Evolutionary conservation across 2,888 invertebrate genomes (phyloP).

Genomic region (Apomyelois bistriatella): DNA sequence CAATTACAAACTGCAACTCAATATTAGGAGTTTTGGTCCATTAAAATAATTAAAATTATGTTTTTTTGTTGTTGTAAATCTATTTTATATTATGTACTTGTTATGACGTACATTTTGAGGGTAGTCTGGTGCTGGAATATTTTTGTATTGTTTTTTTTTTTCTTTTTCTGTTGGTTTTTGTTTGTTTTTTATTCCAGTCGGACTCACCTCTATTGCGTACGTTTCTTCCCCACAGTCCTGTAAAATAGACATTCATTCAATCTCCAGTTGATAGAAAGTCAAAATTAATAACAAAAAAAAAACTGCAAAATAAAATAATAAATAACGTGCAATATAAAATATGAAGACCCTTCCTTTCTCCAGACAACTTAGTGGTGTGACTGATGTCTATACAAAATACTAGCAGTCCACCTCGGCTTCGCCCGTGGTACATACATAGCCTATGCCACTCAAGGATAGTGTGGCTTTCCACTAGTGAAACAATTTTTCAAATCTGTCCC

Average conservation of each 20-base stretch:
- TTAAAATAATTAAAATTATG: constrained; percentile 24
- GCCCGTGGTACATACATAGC: too few species aligned
- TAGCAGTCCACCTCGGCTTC: too few species aligned
- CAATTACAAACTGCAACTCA: constrained; percentile 18
- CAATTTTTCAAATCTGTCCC: too few species aligned
- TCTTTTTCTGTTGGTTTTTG: constrained; percentile 17
- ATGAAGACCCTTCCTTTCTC: too few species aligned
- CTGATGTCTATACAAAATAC: too few species aligned
- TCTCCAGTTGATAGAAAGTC: not conserved
- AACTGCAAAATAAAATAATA: constrained; percentile 8
- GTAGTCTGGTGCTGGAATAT: constrained; percentile 17
- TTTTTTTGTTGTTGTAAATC: constrained; percentile 9
- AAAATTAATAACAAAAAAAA: not conserved
- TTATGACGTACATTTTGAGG: constrained; percentile 7
- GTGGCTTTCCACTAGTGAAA: too few species aligned
- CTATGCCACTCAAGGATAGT: too few species aligned
- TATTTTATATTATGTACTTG: constrained; percentile 10
- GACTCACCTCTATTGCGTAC: constrained; percentile 37
- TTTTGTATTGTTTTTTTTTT: constrained; percentile 23
- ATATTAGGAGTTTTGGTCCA: constrained; percentile 37
- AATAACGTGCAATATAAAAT: too few species aligned
- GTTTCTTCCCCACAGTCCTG: constrained; percentile 38
- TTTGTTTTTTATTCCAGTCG: constrained; percentile 19
- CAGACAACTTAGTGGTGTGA: too few species aligned
- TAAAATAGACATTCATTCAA: constrained; percentile 17